A percentile compares a stretch with the other conserved stretches of the same genome.
Evolutionary conservation across 2,888 invertebrate species (phyloP).

Genomic region (Drosophila lutescens): DNA sequence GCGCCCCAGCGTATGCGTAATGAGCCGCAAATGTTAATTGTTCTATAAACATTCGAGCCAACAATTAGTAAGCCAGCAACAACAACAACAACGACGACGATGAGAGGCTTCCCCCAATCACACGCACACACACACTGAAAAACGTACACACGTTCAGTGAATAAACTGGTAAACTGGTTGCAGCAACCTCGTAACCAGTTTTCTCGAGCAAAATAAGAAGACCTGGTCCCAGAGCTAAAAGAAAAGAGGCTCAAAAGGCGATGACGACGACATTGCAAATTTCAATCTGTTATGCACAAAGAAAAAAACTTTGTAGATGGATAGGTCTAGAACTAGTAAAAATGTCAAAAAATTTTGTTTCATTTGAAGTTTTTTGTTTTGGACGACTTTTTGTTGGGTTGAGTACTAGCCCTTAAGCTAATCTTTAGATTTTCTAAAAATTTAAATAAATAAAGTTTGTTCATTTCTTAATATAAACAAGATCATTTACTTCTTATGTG

Average conservation of each 20-base stretch:
- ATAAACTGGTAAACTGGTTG: slow-evolving; percentile 74
- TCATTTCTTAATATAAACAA: no score
- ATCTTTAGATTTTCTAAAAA: no score
- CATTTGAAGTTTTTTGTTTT: no score
- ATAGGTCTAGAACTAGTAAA: no score
- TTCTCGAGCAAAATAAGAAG: slow-evolving; percentile 41
- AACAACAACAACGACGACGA: slow-evolving; percentile 2
- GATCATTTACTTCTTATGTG: background rate
- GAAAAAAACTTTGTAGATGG: background rate
- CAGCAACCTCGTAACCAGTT: slow-evolving; percentile 61
- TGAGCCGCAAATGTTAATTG: slow-evolving; percentile 63
- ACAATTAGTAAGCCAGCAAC: slow-evolving; percentile 57
- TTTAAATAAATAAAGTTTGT: no score
- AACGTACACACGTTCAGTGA: slow-evolving; percentile 10
- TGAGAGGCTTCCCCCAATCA: slow-evolving; percentile 45
- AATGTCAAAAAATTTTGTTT: no score
- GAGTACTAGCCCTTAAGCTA: no score
- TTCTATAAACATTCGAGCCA: slow-evolving; percentile 67
- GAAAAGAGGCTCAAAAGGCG: slow-evolving; percentile 49
- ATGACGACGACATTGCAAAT: slow-evolving; percentile 49
- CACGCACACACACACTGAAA: slow-evolving; percentile 1
- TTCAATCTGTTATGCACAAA: slow-evolving; percentile 29
- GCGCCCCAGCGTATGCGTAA: slow-evolving; percentile 42
- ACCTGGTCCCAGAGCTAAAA: slow-evolving; percentile 25
- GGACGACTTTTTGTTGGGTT: no score